Evolutionary conservation across 64 coral and sea anemone genomes (phyloP), one percentile per base, ranked within the genome.

Genomic region (Porites australiensis): DNA sequence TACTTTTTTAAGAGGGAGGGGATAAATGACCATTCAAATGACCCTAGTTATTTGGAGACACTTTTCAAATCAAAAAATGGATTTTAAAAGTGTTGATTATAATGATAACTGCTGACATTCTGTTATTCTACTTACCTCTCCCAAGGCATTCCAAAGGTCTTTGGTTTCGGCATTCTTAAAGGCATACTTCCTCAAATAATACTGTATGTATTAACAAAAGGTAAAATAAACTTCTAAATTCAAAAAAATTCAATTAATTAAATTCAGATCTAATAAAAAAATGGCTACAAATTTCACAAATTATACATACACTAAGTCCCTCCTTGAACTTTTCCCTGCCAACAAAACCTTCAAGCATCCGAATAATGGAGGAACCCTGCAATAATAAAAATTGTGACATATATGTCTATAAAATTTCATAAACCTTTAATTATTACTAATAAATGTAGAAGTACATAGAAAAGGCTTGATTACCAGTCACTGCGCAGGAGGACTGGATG

Each of bases 111-210:
- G 49, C 73, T n/a, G 3, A 6, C 2, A 13, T 18, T 19, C 6
- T 6, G 50, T 23, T 21, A 5, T 13, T n/a, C 16, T 18, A 77
- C 21, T 71, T 89, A 94, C 97, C 76, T 95, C 75, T 77, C 84
- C 94, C 13, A 99, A 89, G 2, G 94, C 97, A 14, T 79, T 75
- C 97, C 97, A 99, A n/a, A 99, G 79, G 62, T 99, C 97, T 27
- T 96, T 93, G 4, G 92, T 95, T 58, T 94, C 95, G 12, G 97
- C 97, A 79, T 90, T 96, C 4, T 77, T 74, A 64, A 94, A 99
- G 60, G 91, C 82, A 51, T 91, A 96, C 46, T 93, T 96, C 60
- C 88, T 82, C 67, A 99, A 88, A 77, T 99, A 99, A 63, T 96
- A 84, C 97, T 99, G 54, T 18, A 16, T 71, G 13, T 15, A 7